Evolutionary conservation across 2,113 vertebrate species (phyloP).

Genomic region (Oreochromis tanganicae): DNA sequence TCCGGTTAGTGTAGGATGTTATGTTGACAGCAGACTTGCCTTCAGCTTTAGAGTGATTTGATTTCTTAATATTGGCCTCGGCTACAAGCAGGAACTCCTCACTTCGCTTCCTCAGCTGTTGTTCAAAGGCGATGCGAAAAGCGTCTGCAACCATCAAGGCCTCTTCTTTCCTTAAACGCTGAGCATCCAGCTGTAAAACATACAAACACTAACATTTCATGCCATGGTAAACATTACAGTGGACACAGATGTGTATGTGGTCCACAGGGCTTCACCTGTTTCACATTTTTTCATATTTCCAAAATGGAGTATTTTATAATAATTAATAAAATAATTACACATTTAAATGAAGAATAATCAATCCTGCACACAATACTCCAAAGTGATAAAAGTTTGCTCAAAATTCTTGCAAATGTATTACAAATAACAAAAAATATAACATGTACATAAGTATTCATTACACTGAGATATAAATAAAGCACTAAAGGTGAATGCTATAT

Average conservation of each 20-base stretch:
- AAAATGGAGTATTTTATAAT: too few relatives aligned
- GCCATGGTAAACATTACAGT: rapidly evolving
- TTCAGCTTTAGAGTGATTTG: slow-evolving; percentile 16
- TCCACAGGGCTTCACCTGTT: too few relatives aligned
- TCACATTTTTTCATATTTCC: too few relatives aligned
- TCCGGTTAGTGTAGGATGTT: neutral
- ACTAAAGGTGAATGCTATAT: too few relatives aligned
- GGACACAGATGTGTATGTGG: neutral
- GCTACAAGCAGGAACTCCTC: slow-evolving; percentile 78
- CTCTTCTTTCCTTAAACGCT: slow-evolving; percentile 82
- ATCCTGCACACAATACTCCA: too few relatives aligned
- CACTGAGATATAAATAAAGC: too few relatives aligned
- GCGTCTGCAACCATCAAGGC: slow-evolving; percentile 84
- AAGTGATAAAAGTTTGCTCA: too few relatives aligned
- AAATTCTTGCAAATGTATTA: too few relatives aligned
- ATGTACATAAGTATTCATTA: too few relatives aligned
- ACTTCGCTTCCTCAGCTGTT: slow-evolving; percentile 83
- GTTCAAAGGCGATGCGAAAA: slow-evolving; percentile 90
- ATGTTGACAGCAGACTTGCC: slow-evolving; percentile 61
- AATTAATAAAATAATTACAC: too few relatives aligned
- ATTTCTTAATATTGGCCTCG: slow-evolving; percentile 67
- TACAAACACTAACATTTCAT: rapidly evolving
- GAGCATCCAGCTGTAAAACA: slow-evolving; percentile 73
- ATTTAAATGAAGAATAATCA: too few relatives aligned
- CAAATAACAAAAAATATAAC: too few relatives aligned